These are phyloP conservation scores for Caenorhabditis latens DNA, from an alignment of 1,140 invertebrate species.

Conservation along the genomic window DNA sequence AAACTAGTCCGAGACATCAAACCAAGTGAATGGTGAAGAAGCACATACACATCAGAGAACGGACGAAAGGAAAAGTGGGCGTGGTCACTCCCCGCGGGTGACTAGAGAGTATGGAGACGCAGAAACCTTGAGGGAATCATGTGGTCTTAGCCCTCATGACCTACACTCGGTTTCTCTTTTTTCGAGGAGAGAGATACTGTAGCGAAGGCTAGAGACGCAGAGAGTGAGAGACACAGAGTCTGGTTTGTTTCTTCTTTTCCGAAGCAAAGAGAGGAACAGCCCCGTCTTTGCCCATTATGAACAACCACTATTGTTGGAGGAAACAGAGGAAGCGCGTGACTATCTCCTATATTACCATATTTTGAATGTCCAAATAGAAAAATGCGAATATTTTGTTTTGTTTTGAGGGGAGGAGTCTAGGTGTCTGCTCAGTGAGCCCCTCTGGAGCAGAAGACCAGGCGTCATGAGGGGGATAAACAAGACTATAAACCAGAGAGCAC, in stretches of 20 bases:
- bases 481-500: too few relatives aligned
- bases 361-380: too few relatives aligned
- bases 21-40: not conserved
- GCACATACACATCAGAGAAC: constrained; percentile 12
- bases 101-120: not conserved
- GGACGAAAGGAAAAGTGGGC: constrained; percentile 30
- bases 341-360: too few relatives aligned
- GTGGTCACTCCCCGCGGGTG: not conserved
- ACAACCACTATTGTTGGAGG: not conserved
- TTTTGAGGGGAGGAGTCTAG: too few relatives aligned
- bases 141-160: constrained; percentile 45
- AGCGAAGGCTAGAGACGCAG: not conserved
- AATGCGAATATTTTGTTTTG: too few relatives aligned
- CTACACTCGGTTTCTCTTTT: not conserved
- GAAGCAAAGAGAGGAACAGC: not conserved
- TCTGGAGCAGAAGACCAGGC: too few relatives aligned
- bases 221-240: not conserved
- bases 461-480: too few relatives aligned
- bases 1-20: not conserved
- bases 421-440: too few relatives aligned
- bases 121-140: constrained; percentile 10
- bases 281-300: not conserved
- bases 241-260: not conserved
- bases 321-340: too few relatives aligned
- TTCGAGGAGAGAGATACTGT: not conserved